Base-by-base conservation (phyloP, 2,113 vertebrate genomes). In the Poeciliopsis retropinna region DNA sequence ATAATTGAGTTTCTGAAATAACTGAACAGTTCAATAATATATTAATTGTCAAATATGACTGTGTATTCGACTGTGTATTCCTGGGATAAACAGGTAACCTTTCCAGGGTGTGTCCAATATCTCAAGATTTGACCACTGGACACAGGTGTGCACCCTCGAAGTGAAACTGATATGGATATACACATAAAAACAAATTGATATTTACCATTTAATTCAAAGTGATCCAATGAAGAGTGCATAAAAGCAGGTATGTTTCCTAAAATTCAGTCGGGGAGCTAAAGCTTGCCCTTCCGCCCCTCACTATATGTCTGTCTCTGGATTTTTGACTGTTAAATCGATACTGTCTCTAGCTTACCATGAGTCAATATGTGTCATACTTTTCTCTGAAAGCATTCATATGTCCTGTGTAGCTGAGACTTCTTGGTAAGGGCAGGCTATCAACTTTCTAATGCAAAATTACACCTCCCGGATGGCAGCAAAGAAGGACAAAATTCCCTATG, bases 301-400 rank as follows among this genome's bases (percentile, higher is more conserved):
- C 73, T 78, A 28, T 76, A 70, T 44, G 80, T 70, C 71, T 66
- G 73, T 81, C 76, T 88, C 64, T 90, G 82, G 61, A 70, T 84
- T 82, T 82, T 79, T 87, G 89, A 87, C 67, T 85, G 67, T 64
- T 64, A 76, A 85, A 91, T 94, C 92, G 79, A 93, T 93, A 87
- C 70, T 69, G 81, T 87, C 81, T 88, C 78, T 84, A 83, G 79
- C 82, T 78, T 78, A 80, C 85, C 75, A 78, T 70, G 76, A 86
- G 87, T 92, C 91, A 86, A 93, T 92, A 91, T 87, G 75, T 92
- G 89, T 91, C 90, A 89, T 85, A 85, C 66, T 54, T 86, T 87
- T 86, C 82, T 88, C 80, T 82, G 15, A 2, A 70, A 87, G 74
- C 85, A 80, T 87, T 87, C 72, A 84, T 80, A 78, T 76, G 78